Percentiles rank a stretch among this genome's conserved stretches.
Evolutionary conservation across 2,113 vertebrate genomes (phyloP).

Genomic region (Indicator maculatus): DNA sequence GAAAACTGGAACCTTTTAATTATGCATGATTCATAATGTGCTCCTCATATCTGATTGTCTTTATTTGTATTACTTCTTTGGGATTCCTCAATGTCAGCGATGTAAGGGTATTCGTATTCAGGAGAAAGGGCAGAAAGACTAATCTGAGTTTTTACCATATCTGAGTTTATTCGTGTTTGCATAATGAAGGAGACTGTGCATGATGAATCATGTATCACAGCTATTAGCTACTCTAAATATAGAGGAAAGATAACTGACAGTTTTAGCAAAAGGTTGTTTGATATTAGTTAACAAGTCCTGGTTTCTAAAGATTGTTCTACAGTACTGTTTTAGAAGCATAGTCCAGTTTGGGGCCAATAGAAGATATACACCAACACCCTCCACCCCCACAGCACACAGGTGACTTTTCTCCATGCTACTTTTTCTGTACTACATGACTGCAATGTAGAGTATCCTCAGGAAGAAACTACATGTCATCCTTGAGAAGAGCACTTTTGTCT

Average conservation of each 20-base stretch:
- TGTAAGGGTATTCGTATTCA: conserved; percentile 26
- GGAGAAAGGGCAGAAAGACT: neutral
- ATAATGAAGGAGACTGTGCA: conserved; percentile 15
- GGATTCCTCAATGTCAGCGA: neutral
- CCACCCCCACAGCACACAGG: neutral
- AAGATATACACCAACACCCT: neutral
- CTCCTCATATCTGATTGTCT: conserved; percentile 12
- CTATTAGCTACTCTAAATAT: conserved; percentile 37
- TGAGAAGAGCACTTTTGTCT: neutral
- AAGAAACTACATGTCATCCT: neutral
- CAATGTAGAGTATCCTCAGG: neutral
- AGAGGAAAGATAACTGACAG: neutral
- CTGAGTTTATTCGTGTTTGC: neutral
- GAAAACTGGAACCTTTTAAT: neutral
- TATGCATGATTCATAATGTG: neutral
- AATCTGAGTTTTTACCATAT: conserved; percentile 9
- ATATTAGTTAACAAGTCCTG: neutral
- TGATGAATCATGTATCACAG: conserved; percentile 38
- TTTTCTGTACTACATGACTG: neutral
- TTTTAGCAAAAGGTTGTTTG: conserved; percentile 4
- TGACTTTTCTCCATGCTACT: neutral
- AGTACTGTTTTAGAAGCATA: neutral
- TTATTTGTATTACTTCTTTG: neutral
- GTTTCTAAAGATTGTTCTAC: neutral
- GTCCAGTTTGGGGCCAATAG: neutral